Percentiles rank a stretch among this genome's conserved stretches.
These are phyloP conservation scores for Lepidurus apus DNA, from an alignment of 1,140 invertebrate genomes.

Conservation along the genomic window DNA sequence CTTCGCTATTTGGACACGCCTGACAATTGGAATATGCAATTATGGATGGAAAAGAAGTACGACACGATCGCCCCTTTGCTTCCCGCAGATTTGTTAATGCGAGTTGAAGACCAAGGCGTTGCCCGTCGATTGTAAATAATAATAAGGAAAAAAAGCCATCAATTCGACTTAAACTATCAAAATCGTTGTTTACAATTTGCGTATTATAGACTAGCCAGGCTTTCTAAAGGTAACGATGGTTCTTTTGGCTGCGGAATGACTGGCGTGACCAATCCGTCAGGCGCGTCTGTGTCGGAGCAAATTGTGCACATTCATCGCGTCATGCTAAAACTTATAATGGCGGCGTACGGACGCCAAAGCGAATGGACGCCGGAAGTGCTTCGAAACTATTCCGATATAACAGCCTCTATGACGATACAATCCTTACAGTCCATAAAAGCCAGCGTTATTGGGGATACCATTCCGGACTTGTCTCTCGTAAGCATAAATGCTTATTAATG, in stretches of 20 bases:
- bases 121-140: constrained; percentile 17
- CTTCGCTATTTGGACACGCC: constrained; percentile 22
- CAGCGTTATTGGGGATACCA: neutral
- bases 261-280: neutral
- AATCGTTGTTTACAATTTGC: neutral
- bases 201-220: neutral
- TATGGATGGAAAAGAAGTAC: neutral
- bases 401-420: constrained; percentile 23
- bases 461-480: constrained; percentile 20
- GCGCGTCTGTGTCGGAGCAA: constrained; percentile 21
- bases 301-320: constrained; percentile 28
- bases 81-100: constrained; percentile 25
- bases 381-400: neutral
- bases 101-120: neutral
- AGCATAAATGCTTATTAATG: neutral
- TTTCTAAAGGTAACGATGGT: neutral
- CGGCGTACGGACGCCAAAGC: constrained; percentile 10
- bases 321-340: constrained; percentile 20
- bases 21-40: constrained; percentile 1
- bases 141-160: neutral
- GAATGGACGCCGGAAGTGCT: constrained; percentile 26
- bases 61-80: neutral
- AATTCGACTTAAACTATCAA: neutral
- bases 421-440: constrained; percentile 14
- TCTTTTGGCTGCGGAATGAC: constrained; percentile 28